Evolutionary conservation across 2,888 invertebrate genomes (phyloP).

Genomic region (Stegophylla sp.): DNA sequence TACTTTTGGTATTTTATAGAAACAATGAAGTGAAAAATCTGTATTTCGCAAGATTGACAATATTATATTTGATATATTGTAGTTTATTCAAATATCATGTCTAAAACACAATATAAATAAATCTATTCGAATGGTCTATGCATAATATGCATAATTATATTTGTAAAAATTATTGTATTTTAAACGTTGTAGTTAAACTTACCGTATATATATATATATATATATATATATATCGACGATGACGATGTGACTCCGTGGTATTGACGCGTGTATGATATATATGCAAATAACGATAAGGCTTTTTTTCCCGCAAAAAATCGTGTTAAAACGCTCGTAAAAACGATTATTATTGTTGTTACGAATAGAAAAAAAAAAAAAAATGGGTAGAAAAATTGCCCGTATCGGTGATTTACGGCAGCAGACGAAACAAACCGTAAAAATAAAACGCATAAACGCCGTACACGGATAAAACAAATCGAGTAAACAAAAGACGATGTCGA

Average conservation of each 20-base stretch:
- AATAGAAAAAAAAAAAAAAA: slow-evolving; percentile 10
- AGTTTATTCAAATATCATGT: no score
- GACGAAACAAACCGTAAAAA: slow-evolving; percentile 58
- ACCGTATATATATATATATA: no score
- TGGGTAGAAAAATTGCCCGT: slow-evolving; percentile 21
- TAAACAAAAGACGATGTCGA: slow-evolving; percentile 23
- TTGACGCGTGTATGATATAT: background rate
- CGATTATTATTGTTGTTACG: slow-evolving; percentile 42
- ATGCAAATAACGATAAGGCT: slow-evolving; percentile 14
- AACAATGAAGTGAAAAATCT: no score
- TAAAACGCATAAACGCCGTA: slow-evolving; percentile 13
- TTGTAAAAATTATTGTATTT: no score
- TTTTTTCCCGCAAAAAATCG: slow-evolving; percentile 63
- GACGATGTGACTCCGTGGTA: background rate
- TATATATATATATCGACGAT: no score
- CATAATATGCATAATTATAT: no score
- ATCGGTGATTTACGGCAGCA: slow-evolving; percentile 38
- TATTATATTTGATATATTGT: no score
- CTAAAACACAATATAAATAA: no score
- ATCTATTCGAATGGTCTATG: no score
- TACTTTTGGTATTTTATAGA: no score
- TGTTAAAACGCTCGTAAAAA: slow-evolving; percentile 31
- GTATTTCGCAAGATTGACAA: no score
- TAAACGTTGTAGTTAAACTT: no score
- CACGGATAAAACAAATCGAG: slow-evolving; percentile 34